Percentiles rank a stretch among this genome's conserved stretches.
Evolutionary conservation across 2,113 vertebrate species (phyloP).

Genomic region (Notiomystis cincta): DNA sequence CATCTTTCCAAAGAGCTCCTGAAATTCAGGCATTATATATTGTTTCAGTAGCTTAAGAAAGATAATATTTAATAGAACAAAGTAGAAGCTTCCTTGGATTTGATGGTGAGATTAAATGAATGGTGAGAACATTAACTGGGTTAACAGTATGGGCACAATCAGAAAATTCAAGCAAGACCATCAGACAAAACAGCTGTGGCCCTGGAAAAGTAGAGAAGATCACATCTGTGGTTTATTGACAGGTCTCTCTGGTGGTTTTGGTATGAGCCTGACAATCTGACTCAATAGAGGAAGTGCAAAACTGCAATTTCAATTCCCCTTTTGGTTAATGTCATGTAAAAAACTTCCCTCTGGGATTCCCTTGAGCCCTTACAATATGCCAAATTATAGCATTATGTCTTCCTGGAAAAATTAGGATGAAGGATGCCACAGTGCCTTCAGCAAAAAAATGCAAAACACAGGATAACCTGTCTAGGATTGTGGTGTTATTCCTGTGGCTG

Average conservation of each 20-base stretch:
- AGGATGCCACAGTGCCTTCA: not conserved
- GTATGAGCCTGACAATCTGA: not conserved
- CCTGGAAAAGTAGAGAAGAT: not conserved
- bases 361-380: not conserved
- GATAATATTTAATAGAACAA: not conserved
- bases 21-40: not conserved
- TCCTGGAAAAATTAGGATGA: not conserved
- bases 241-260: not conserved
- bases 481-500: not conserved
- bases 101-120: not conserved
- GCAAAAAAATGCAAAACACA: not conserved
- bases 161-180: not conserved
- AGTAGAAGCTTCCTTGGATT: not conserved
- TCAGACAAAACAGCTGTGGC: not conserved
- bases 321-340: constrained; percentile 15
- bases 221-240: not conserved
- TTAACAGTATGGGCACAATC: not conserved
- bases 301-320: constrained; percentile 17
- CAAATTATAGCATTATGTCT: not conserved
- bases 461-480: not conserved
- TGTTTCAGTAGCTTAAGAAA: not conserved
- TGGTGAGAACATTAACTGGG: not conserved
- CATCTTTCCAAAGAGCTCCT: not conserved
- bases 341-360: not conserved
- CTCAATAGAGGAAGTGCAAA: constrained; percentile 20